Conservation (phyloP, 2,797 vertebrate genomes). For the Huso huso region DNA sequence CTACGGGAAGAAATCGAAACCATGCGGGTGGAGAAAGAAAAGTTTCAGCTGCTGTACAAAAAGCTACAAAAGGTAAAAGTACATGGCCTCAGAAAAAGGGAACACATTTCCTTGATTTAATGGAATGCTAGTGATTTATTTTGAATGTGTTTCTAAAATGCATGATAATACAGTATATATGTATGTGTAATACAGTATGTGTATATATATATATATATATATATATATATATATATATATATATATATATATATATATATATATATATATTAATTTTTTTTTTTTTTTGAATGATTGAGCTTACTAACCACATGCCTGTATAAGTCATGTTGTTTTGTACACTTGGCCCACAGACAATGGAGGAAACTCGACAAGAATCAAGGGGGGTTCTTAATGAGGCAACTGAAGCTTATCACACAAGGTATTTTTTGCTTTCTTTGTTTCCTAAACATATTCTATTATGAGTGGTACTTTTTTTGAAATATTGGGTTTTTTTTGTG, state of each 20-base stretch:
- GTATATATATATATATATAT: too few relatives aligned
- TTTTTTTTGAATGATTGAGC: too few relatives aligned
- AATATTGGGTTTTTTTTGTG: background rate
- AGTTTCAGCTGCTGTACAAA: conserved; percentile 14
- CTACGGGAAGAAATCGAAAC: conserved; percentile 20
- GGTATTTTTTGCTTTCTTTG: background rate
- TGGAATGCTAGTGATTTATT: background rate
- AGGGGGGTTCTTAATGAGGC: conserved; percentile 12
- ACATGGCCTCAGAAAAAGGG: background rate
- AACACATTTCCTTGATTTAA: background rate
- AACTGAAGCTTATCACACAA: conserved; percentile 9
- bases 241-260: too few relatives aligned
- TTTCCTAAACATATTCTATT: background rate
- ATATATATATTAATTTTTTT: too few relatives aligned
- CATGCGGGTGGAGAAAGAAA: conserved; percentile 19
- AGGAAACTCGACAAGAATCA: conserved; percentile 4
- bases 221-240: too few relatives aligned
- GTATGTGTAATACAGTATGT: background rate
- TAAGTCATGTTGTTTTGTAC: background rate
- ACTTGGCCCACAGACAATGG: conserved; percentile 8
- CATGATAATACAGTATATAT: background rate
- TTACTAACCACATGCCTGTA: too few relatives aligned
- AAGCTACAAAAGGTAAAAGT: conserved; percentile 15
- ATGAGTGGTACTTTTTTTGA: background rate
- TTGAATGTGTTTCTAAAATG: too few relatives aligned